Conservation (phyloP, 2,888 invertebrate genomes). For the Dasypogon diadema region DNA sequence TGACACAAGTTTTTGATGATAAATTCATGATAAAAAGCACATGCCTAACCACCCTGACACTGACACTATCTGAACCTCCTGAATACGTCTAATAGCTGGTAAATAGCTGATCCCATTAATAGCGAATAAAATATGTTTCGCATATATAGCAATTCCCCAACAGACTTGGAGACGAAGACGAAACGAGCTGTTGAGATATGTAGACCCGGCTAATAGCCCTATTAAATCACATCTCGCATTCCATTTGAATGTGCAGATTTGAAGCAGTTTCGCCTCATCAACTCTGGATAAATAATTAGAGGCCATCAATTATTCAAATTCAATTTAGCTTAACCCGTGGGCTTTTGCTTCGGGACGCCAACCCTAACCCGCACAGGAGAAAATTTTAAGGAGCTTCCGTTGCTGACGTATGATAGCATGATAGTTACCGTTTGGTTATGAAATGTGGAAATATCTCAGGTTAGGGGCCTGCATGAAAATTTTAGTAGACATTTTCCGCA, state of each 20-base stretch:
- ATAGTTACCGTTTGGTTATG: conserved; percentile 18
- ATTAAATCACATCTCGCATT: conserved; percentile 60
- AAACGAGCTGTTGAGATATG: conserved; percentile 51
- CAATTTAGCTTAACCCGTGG: conserved; percentile 58
- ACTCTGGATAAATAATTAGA: conserved; percentile 60
- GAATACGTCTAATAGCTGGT: conserved; percentile 58
- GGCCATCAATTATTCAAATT: conserved; percentile 60
- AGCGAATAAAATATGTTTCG: conserved; percentile 56
- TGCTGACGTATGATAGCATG: background rate
- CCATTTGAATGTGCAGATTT: conserved; percentile 58
- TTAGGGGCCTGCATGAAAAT: conserved; percentile 24
- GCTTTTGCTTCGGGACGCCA: background rate
- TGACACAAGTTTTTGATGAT: conserved; percentile 52
- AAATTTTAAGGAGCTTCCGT: conserved; percentile 32
- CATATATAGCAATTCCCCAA: conserved; percentile 52
- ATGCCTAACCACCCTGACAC: background rate
- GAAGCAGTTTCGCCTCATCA: conserved; percentile 56
- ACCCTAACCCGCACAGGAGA: background rate
- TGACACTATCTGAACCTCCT: conserved; percentile 1
- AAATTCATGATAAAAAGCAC: conserved; percentile 11
- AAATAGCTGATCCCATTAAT: conserved; percentile 59
- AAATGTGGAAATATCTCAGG: conserved; percentile 15
- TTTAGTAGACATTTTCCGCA: conserved; percentile 27
- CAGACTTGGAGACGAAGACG: conserved; percentile 6
- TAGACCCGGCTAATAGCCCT: conserved; percentile 59